These are phyloP conservation scores for Melanotaenia pygmaea DNA, from an alignment of 2,797 vertebrate genomes.

Conservation along the genomic window DNA sequence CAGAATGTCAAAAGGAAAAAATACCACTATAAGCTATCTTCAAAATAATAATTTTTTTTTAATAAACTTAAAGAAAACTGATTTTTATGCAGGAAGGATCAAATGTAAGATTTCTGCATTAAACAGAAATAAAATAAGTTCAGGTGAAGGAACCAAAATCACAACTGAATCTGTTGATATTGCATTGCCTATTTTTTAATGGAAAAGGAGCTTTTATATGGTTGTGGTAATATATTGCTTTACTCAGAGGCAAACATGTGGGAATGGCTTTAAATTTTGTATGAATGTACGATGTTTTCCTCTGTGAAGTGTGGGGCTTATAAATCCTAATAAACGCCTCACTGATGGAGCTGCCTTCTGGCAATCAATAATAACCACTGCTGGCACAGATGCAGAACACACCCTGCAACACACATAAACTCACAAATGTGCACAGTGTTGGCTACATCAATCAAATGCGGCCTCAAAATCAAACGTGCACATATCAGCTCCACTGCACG, in stretches of 20 bases:
- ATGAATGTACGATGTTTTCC: constrained; percentile 37
- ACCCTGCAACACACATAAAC: constrained; percentile 48
- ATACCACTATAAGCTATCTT: no score
- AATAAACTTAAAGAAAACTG: no score
- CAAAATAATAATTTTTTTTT: no score
- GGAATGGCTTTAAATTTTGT: constrained; percentile 23
- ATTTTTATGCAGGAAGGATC: no score
- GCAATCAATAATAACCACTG: constrained; percentile 62
- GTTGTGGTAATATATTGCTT: not conserved
- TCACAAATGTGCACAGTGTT: constrained; percentile 5
- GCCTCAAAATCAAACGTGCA: constrained; percentile 21
- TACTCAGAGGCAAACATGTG: constrained; percentile 18
- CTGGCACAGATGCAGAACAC: constrained; percentile 50
- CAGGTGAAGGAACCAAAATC: not conserved
- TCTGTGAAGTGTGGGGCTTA: constrained; percentile 33
- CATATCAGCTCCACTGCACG: constrained; percentile 18
- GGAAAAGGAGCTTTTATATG: not conserved
- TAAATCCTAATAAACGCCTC: constrained; percentile 57
- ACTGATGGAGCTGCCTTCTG: constrained; percentile 51
- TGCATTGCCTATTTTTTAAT: not conserved
- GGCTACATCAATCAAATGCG: constrained; percentile 21
- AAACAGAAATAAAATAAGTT: not conserved
- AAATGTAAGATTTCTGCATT: not conserved
- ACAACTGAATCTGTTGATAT: not conserved
- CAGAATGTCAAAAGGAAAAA: no score